phyloP scores from a whole-genome alignment of 2,888 invertebrate species.

The Eupithecia centaureata region DNA sequence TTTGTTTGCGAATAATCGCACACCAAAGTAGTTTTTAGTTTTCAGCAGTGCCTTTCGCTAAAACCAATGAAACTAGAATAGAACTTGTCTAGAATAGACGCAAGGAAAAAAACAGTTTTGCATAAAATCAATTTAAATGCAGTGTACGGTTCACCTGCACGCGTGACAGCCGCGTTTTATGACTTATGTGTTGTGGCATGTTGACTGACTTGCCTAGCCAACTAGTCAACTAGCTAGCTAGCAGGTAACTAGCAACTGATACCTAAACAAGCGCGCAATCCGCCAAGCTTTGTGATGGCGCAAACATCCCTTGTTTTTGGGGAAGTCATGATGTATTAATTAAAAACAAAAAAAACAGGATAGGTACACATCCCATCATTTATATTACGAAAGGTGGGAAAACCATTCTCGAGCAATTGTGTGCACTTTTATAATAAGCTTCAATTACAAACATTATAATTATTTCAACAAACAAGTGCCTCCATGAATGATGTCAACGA shows the following conservation, averaged over 20 bases:
- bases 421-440: too few relatives aligned
- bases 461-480: neutral
- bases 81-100: constrained; percentile 4
- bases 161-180: constrained; percentile 37
- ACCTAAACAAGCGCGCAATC: neutral
- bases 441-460: too few relatives aligned
- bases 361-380: too few relatives aligned
- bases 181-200: constrained; percentile 19
- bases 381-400: too few relatives aligned
- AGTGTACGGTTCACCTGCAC: constrained; percentile 36
- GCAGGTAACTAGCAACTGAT: neutral
- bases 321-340: too few relatives aligned
- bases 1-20: too few relatives aligned
- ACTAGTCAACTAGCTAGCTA: neutral
- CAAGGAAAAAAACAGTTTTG: constrained; percentile 52
- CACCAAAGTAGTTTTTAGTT: too few relatives aligned
- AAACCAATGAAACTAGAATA: neutral
- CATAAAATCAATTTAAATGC: constrained; percentile 63
- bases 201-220: neutral
- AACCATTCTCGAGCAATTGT: too few relatives aligned
- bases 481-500: neutral
- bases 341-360: too few relatives aligned
- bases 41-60: neutral
- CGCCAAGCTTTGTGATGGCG: too few relatives aligned
- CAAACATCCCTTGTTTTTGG: too few relatives aligned